A percentile compares a stretch with the other conserved stretches of the same genome.
Evolutionary conservation across 2,797 vertebrate species (phyloP).

Genomic region (Eurystomus glaucurus): DNA sequence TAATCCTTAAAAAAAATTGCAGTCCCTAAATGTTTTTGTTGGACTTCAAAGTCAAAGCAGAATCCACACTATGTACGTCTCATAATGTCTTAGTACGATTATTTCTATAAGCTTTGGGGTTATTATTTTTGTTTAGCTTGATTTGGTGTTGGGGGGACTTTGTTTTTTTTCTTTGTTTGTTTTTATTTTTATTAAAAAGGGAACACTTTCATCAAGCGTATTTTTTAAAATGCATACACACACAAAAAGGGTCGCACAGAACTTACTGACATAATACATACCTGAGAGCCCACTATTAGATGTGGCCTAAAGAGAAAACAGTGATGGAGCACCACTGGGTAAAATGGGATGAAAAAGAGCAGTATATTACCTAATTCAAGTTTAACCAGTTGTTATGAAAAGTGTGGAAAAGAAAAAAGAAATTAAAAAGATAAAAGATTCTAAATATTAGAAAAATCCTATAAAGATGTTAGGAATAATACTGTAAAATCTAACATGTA

Average conservation of each 20-base stretch:
- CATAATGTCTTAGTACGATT: neutral
- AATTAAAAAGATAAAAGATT: neutral
- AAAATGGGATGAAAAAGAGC: neutral
- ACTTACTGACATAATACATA: neutral
- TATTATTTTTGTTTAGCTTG: neutral
- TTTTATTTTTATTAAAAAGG: too few species aligned
- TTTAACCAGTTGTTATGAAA: neutral
- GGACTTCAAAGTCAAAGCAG: neutral
- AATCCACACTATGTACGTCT: neutral
- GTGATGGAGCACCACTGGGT: neutral
- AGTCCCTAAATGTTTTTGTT: neutral
- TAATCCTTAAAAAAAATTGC: neutral
- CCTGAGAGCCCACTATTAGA: neutral
- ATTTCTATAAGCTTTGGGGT: rapidly evolving
- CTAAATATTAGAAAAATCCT: neutral
- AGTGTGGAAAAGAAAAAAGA: neutral
- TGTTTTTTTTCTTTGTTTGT: too few species aligned
- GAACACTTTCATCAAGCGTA: neutral
- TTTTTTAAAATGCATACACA: neutral
- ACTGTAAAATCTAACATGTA: neutral
- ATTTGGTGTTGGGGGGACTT: too few species aligned
- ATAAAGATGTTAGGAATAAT: neutral
- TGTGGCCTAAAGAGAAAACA: neutral
- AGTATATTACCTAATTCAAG: neutral
- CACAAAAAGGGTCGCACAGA: neutral